Evolutionary conservation across 1,140 invertebrate genomes (phyloP).

Genomic region (Oscheius sp.): DNA sequence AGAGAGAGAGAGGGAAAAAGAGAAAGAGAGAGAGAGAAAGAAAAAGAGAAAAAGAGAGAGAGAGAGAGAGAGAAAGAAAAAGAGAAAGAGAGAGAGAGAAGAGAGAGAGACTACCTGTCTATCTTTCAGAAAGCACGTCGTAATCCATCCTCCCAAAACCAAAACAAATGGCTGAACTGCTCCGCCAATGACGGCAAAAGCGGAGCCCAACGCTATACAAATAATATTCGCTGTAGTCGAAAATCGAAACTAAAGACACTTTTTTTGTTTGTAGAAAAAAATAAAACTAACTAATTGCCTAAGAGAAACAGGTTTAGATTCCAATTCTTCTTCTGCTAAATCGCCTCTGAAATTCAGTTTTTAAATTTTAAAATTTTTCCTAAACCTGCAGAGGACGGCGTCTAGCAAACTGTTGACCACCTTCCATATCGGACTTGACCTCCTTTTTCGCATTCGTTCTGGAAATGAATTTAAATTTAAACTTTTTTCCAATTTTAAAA

Average conservation of each 20-base stretch:
- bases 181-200: conserved; percentile 2
- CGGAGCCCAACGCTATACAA: neutral
- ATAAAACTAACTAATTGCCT: neutral
- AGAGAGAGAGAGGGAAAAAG: neutral
- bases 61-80: neutral
- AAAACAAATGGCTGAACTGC: neutral
- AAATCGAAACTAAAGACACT: neutral
- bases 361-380: no score
- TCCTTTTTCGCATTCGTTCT: no score
- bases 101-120: neutral
- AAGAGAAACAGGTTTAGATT: neutral
- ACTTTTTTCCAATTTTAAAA: no score
- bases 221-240: neutral
- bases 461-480: no score
- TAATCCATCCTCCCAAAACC: neutral
- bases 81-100: neutral
- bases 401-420: no score
- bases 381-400: no score
- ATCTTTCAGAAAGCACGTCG: neutral
- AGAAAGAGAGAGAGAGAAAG: neutral
- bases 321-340: neutral
- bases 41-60: neutral
- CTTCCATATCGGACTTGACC: no score
- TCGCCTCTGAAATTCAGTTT: conserved; percentile 19
- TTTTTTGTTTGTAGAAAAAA: neutral